Evolutionary conservation across 2,797 vertebrate species (phyloP).

Genomic region (Ceryle rudis): DNA sequence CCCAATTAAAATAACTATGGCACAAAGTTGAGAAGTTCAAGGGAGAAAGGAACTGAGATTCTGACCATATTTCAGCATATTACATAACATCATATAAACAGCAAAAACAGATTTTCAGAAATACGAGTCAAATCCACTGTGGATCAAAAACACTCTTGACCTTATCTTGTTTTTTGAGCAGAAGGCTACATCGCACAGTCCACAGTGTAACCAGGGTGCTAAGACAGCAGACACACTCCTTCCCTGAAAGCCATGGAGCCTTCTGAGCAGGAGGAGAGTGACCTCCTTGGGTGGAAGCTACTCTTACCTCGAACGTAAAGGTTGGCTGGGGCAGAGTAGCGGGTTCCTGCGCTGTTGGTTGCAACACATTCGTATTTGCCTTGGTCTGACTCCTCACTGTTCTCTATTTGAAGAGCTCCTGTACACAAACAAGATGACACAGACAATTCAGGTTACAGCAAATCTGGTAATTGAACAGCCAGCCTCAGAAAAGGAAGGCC

Average conservation of each 20-base stretch:
- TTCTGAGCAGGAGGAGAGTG: background rate
- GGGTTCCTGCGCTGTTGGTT: slow-evolving; percentile 94
- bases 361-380: slow-evolving; percentile 99
- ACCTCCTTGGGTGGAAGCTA: slow-evolving; percentile 3
- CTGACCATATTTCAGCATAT: background rate
- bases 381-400: slow-evolving; percentile 97
- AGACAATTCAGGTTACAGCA: slow-evolving; percentile 52
- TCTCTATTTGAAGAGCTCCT: slow-evolving; percentile 98
- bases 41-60: slow-evolving; percentile 1
- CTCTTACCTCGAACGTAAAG: slow-evolving; percentile 98
- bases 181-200: background rate
- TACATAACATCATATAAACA: background rate
- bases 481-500: slow-evolving; percentile 31
- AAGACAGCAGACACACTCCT: background rate
- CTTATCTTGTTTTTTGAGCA: background rate
- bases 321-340: slow-evolving; percentile 96
- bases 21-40: background rate
- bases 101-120: background rate
- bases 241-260: background rate
- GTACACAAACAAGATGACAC: slow-evolving; percentile 71
- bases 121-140: background rate
- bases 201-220: background rate
- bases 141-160: background rate
- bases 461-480: background rate
- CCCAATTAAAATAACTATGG: background rate